Conservation (phyloP, 2,888 invertebrate genomes). For the Drosophila suboccidentalis region DNA sequence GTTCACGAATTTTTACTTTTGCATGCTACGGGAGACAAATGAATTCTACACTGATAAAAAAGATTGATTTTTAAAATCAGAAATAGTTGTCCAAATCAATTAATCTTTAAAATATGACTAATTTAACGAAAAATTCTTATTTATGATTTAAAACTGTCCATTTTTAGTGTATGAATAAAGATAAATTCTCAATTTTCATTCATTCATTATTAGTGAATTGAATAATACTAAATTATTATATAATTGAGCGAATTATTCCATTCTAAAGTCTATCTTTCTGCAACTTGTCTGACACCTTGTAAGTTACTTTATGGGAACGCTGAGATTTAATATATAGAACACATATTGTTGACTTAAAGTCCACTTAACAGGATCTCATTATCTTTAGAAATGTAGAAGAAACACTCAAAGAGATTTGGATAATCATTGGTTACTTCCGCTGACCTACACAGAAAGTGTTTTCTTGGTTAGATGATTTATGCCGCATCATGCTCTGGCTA, state of each 20-base stretch:
- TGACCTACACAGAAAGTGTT: conserved; percentile 38
- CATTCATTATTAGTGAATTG: no score
- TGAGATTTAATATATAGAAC: neutral
- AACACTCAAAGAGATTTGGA: neutral
- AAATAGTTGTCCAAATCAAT: no score
- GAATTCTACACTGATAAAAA: neutral
- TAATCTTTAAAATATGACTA: no score
- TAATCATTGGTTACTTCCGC: conserved; percentile 22
- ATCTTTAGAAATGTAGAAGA: neutral
- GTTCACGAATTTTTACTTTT: neutral
- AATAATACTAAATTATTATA: no score
- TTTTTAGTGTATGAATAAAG: no score
- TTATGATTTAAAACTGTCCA: no score
- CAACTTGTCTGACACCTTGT: neutral
- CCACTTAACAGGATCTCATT: neutral
- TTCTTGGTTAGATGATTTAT: conserved; percentile 13
- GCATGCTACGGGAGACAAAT: neutral
- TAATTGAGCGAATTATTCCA: no score
- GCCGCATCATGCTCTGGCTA: conserved; percentile 44
- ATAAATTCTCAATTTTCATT: no score
- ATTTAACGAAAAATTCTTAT: no score
- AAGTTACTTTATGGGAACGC: neutral
- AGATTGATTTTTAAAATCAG: no score
- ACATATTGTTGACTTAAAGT: neutral
- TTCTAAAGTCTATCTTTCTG: no score